Evolutionary conservation across 2,113 vertebrate species (phyloP), one percentile per base, ranked within the genome.

Genomic region (Poeciliopsis prolifica): DNA sequence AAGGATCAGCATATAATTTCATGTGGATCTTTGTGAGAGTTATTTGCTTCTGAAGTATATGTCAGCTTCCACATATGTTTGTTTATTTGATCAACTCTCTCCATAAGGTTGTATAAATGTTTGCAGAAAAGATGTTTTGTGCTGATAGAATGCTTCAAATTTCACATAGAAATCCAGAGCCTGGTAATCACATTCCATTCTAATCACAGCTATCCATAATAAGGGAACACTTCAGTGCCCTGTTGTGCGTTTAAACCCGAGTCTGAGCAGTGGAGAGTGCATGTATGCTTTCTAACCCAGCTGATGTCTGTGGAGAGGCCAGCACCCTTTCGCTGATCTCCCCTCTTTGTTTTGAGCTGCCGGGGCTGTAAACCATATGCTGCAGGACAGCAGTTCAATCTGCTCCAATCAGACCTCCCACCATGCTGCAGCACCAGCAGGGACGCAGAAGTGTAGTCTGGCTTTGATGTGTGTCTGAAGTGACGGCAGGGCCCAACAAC

Each of bases 351-450:
- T 75, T 81, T 75, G 54, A 15, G 17, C 77, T 80, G 67, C 86
- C 76, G 78, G 86, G 85, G 80, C 90, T 75, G 64, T 72, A 61
- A 86, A 85, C 88, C 92, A 92, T 93, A 90, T 93, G 93, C 77
- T 88, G 68, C 70, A 75, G 84, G 85, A 90, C 92, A 88, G 90
- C 79, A 77, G 80, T 80, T 83, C 81, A 89, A 84, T 90, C 87
- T 91, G 87, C 79, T 87, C 81, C 83, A 89, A 89, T 93, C 91
- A 93, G 88, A 87, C 81, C 78, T 82, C 78, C 70, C 78, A 82
- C 79, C 74, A 70, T 83, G 87, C 65, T 64, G 66, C 79, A 64
- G 75, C 76, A 37, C 35, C 35, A 33, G 81, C 22, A 69, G 68
- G 3, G 19, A 68, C 12, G 61, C 61, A 24, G 62, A 65, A 31